A percentile compares a stretch with the other conserved stretches of the same genome.
phyloP scores from a whole-genome alignment of 2,797 vertebrate genomes.

The Thalassophryne amazonica region DNA sequence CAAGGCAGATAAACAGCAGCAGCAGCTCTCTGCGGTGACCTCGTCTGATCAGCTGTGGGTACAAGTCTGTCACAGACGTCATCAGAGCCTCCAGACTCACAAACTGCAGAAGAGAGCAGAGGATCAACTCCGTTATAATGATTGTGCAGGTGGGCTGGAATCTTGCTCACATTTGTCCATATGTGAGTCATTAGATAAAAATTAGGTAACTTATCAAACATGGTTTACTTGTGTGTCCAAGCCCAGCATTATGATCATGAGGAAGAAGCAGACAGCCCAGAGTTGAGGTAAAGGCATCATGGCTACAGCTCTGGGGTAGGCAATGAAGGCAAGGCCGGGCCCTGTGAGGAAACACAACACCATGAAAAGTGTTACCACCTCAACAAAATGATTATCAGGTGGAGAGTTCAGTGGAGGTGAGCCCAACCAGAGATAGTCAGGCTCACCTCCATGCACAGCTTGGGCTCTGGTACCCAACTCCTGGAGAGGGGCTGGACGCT shows the following conservation, averaged over 20 bases:
- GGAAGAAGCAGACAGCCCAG: slow-evolving; percentile 93
- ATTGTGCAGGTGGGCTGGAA: too few species aligned
- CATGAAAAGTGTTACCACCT: neutral
- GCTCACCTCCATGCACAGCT: too few species aligned
- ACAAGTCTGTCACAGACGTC: slow-evolving; percentile 87
- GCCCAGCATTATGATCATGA: slow-evolving; percentile 93
- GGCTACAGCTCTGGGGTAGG: slow-evolving; percentile 86
- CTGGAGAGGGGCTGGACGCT: too few species aligned
- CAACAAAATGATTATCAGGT: too few species aligned
- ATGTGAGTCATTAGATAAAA: too few species aligned
- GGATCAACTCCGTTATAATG: too few species aligned
- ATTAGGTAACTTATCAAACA: neutral
- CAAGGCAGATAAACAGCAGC: slow-evolving; percentile 78
- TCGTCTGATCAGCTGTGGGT: slow-evolving; percentile 80
- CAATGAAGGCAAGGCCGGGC: slow-evolving; percentile 90
- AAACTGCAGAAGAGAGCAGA: slow-evolving; percentile 74
- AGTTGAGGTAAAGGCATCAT: slow-evolving; percentile 92
- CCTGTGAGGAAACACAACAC: slow-evolving; percentile 64
- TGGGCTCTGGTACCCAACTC: too few species aligned
- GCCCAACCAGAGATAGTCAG: too few species aligned
- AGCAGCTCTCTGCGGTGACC: slow-evolving; percentile 83
- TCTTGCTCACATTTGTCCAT: neutral
- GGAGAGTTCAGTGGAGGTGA: too few species aligned
- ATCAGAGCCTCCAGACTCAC: slow-evolving; percentile 93
- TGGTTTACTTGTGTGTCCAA: slow-evolving; percentile 88